These are phyloP conservation scores for Nebria brevicollis DNA, from an alignment of 2,888 invertebrate genomes.

Conservation along the genomic window DNA sequence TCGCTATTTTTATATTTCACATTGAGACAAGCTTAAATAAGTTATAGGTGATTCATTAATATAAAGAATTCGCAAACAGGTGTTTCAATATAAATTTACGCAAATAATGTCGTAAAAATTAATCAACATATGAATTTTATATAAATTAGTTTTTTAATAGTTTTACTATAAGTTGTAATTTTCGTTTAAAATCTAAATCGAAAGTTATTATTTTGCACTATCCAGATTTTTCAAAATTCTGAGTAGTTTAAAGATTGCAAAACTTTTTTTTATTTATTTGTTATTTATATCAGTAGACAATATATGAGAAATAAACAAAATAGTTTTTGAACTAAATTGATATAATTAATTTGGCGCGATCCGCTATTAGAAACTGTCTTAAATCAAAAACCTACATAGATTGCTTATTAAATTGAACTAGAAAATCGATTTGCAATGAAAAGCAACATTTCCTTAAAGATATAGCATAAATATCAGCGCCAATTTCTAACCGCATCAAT, in stretches of 20 bases:
- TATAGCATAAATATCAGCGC: not conserved
- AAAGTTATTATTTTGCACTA: not conserved
- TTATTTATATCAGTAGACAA: too few relatives aligned
- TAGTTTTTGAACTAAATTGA: not conserved
- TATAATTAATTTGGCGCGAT: not conserved
- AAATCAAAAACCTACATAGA: not conserved
- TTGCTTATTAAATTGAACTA: not conserved
- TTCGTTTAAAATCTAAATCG: not conserved
- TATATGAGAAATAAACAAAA: too few relatives aligned
- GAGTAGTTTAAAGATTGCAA: too few relatives aligned
- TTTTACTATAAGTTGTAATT: too few relatives aligned
- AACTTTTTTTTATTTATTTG: too few relatives aligned
- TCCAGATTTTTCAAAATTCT: too few relatives aligned
- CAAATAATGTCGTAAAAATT: not conserved
- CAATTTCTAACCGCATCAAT: not conserved
- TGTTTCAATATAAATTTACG: not conserved
- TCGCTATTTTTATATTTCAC: not conserved
- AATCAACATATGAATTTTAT: not conserved
- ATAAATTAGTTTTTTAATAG: not conserved
- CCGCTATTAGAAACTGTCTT: not conserved
- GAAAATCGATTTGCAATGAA: conserved; percentile 1
- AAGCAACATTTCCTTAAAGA: conserved; percentile 1
- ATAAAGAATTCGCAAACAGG: not conserved
- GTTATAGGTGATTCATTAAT: not conserved
- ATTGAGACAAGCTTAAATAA: not conserved